Evolutionary conservation across 2,797 vertebrate species (phyloP), one percentile per base, ranked within the genome.

Genomic region (Diplodus puntazzo): DNA sequence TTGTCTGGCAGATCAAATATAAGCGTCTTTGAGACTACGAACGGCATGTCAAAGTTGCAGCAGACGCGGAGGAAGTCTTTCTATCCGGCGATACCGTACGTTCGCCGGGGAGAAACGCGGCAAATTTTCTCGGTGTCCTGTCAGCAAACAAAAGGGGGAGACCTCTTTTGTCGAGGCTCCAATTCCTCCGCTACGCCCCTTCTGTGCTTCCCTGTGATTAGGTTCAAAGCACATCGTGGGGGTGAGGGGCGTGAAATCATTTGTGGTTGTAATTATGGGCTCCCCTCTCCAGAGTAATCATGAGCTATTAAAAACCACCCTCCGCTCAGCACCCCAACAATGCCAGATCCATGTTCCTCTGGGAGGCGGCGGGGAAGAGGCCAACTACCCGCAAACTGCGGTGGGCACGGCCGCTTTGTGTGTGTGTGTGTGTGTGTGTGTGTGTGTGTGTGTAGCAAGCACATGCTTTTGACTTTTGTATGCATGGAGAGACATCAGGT

Each of bases 241-340:
- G 89, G 87, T 83, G 89, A 85, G 89, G 87, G 89, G 88, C 80
- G 87, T 92, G 89, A 93, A 94, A 91, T 92, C 88, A 93, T 93
- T 94, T 92, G 90, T 83, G 90, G 90, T 87, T 91, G 81, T 93
- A 92, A 93, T 92, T 89, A 92, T 83, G 89, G 88, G 83, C 87
- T 94, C 88, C 89, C 90, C 90, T 92, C 92, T 93, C 92, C 87
- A 90, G 90, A 94, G 92, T 92, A 93, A 94, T 95, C 88, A 94
- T 84, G 86, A 90, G 90, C 91, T 89, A 93, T 95, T 94, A 94
- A 92, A 93, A 90, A 87, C 80, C 87, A 87, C 84, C 88, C 85
- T 86, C 73, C 61, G 77, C 82, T 87, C 88, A 75, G 79, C 80
- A 71, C 86, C 87, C 85, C 87, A 86, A 85, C 91, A 90, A 84